Conservation (phyloP, 2,888 invertebrate species). For the Lomographa bimaculata region DNA sequence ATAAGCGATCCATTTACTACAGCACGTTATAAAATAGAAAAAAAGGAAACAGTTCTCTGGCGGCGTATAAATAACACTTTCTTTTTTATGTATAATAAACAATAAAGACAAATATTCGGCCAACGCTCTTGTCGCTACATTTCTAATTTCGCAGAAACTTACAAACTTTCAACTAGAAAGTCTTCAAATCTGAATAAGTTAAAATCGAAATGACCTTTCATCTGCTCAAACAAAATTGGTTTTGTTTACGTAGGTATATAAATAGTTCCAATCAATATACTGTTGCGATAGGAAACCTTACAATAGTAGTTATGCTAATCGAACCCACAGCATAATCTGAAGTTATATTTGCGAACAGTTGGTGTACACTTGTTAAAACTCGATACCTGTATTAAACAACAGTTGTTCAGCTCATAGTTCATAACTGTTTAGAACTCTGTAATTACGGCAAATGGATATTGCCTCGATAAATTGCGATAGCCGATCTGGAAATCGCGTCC, state of each 20-base stretch:
- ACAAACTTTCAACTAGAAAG: constrained; percentile 33
- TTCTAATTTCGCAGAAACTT: constrained; percentile 14
- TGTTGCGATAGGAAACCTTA: constrained; percentile 4
- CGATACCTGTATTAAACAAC: constrained; percentile 2
- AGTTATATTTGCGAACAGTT: background rate
- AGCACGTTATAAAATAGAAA: too few relatives aligned
- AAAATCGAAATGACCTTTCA: constrained; percentile 24
- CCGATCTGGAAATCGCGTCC: constrained; percentile 18
- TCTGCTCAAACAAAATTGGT: constrained; percentile 13
- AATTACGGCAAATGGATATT: constrained; percentile 22
- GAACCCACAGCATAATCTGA: background rate
- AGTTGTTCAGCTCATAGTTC: constrained; percentile 1
- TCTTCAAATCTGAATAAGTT: constrained; percentile 18
- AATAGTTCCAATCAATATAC: constrained; percentile 6
- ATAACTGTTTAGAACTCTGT: constrained; percentile 3
- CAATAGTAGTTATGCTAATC: constrained; percentile 16
- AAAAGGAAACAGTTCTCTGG: too few relatives aligned
- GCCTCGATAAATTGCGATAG: constrained; percentile 16
- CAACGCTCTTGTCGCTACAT: constrained; percentile 13
- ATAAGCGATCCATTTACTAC: too few relatives aligned
- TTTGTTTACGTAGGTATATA: background rate
- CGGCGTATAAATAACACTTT: background rate
- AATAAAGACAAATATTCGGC: constrained; percentile 3
- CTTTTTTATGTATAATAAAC: background rate
- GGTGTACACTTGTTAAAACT: background rate